Evolutionary conservation across 2,797 vertebrate species (phyloP).

Genomic region (Xerus rutilus): DNA sequence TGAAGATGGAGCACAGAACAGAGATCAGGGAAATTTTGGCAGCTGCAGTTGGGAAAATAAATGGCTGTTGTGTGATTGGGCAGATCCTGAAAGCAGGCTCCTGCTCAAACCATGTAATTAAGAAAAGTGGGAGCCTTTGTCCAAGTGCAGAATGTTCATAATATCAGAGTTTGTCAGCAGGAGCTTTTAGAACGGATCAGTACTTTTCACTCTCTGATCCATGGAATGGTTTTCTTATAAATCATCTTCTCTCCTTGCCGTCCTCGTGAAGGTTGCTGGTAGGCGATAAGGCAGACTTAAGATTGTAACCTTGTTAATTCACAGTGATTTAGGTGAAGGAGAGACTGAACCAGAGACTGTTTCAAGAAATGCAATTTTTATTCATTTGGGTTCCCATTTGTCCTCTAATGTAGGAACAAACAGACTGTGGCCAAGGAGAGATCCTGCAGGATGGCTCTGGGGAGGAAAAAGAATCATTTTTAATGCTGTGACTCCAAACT

Average conservation of each 20-base stretch:
- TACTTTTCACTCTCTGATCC: constrained; percentile 76
- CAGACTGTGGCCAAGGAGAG: constrained; percentile 45
- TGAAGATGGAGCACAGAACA: constrained; percentile 81
- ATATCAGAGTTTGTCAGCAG: constrained; percentile 82
- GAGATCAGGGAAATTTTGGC: constrained; percentile 82
- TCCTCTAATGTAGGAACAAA: constrained; percentile 41
- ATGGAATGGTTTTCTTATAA: constrained; percentile 69
- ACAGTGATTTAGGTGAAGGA: constrained; percentile 56
- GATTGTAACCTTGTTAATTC: constrained; percentile 67
- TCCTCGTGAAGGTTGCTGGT: constrained; percentile 68
- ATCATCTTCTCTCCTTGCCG: constrained; percentile 72
- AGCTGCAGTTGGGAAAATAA: constrained; percentile 84
- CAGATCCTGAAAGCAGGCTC: constrained; percentile 81
- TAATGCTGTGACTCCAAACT: constrained; percentile 44
- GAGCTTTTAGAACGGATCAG: constrained; percentile 78
- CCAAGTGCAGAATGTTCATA: constrained; percentile 82
- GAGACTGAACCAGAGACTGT: constrained; percentile 13
- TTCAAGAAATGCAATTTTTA: constrained; percentile 45
- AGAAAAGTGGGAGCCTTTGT: constrained; percentile 83
- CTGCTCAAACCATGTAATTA: constrained; percentile 84
- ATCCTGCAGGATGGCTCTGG: neutral
- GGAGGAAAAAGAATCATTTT: constrained; percentile 14
- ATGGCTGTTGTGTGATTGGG: constrained; percentile 83
- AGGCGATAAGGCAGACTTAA: constrained; percentile 24
- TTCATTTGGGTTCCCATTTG: constrained; percentile 53